A percentile compares a stretch with the other conserved stretches of the same genome.
These are phyloP conservation scores for Oncopodura yosiiana DNA, from an alignment of 1,140 invertebrate genomes.

Conservation along the genomic window DNA sequence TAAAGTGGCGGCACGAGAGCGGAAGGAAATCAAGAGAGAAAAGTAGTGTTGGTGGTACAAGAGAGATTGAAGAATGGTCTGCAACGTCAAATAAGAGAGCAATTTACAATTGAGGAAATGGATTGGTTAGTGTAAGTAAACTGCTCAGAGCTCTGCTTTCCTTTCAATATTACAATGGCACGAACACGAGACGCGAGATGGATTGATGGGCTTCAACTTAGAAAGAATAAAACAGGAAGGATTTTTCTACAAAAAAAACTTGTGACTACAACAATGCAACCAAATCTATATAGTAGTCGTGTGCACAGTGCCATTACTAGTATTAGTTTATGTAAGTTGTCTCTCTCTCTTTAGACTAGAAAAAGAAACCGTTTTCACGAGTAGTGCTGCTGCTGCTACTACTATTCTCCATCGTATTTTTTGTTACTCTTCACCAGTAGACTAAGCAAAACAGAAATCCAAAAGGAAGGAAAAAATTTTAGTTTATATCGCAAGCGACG, in stretches of 20 bases:
- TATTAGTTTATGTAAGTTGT: conserved; percentile 2
- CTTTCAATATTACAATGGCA: not conserved
- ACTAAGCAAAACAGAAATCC: not conserved
- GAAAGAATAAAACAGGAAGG: not conserved
- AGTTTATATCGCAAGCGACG: conserved; percentile 20
- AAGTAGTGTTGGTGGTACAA: conserved; percentile 1
- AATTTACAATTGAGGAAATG: conserved; percentile 19
- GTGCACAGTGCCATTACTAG: not conserved
- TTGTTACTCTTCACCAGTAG: not conserved
- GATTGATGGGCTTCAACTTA: no score
- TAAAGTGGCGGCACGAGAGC: no score
- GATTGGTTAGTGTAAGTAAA: conserved; percentile 12
- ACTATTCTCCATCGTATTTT: conserved; percentile 4
- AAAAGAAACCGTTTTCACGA: conserved; percentile 5
- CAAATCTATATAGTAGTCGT: not conserved
- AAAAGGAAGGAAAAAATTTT: conserved; percentile 7
- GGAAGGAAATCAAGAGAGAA: conserved; percentile 11
- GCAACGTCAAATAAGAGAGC: conserved; percentile 13
- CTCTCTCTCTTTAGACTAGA: not conserved
- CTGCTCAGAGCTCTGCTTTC: conserved; percentile 1
- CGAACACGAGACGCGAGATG: no score
- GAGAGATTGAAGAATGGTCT: conserved; percentile 16
- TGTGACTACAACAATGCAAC: not conserved
- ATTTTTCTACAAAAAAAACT: not conserved
- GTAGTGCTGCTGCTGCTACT: conserved; percentile 2